Percentiles rank a stretch among this genome's conserved stretches.
Evolutionary conservation across 2,888 invertebrate species (phyloP).

Genomic region (Diarsia brunnea): DNA sequence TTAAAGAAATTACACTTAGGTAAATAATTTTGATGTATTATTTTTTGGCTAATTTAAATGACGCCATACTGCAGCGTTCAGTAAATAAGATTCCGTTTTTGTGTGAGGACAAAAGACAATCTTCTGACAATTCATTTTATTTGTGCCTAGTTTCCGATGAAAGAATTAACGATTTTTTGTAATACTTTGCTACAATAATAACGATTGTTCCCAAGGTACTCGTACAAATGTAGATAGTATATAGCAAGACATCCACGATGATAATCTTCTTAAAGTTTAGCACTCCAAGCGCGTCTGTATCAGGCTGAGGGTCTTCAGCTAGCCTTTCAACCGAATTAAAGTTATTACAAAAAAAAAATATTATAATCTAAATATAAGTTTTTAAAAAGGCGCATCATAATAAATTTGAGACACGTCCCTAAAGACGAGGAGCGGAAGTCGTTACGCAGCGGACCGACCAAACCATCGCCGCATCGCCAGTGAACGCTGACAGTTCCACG

Average conservation of each 20-base stretch:
- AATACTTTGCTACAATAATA: not conserved
- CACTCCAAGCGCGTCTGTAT: not conserved
- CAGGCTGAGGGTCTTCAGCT: not conserved
- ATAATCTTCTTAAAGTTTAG: too few relatives aligned
- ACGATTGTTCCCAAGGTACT: not conserved
- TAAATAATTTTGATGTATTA: not conserved
- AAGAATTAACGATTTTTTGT: not conserved
- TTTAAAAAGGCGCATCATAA: constrained; percentile 55
- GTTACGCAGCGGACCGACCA: constrained; percentile 70
- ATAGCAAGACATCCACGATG: not conserved
- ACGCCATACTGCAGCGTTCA: constrained; percentile 14
- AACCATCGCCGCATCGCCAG: not conserved
- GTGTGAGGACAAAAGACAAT: constrained; percentile 16
- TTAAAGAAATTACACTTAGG: constrained; percentile 5
- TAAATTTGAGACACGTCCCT: constrained; percentile 76
- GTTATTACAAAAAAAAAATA: not conserved
- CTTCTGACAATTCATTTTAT: constrained; percentile 10
- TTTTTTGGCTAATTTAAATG: constrained; percentile 21
- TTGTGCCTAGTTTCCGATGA: constrained; percentile 13
- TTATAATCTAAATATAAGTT: constrained; percentile 1
- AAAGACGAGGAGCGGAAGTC: constrained; percentile 75
- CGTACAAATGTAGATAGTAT: too few relatives aligned
- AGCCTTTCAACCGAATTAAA: constrained; percentile 1
- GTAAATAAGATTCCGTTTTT: constrained; percentile 12
- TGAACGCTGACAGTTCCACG: constrained; percentile 67